A percentile compares a stretch with the other conserved stretches of the same genome.
These are phyloP conservation scores for Electrophaes corylata DNA, from an alignment of 2,888 invertebrate genomes.

Conservation along the genomic window DNA sequence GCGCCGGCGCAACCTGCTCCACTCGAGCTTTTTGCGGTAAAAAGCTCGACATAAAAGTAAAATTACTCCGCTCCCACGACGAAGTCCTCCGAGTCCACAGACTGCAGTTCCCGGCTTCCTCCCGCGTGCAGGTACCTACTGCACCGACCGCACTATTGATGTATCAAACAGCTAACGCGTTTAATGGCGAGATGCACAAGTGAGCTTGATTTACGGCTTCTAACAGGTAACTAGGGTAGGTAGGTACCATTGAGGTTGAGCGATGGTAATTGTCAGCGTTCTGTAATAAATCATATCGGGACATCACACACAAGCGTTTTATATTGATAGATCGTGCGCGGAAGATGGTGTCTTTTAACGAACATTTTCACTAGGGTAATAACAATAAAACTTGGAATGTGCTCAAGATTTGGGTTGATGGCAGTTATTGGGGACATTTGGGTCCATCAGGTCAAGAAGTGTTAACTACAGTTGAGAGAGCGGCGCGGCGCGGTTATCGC, in stretches of 20 bases:
- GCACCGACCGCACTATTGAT: background rate
- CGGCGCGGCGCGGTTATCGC: no score
- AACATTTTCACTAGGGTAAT: conserved; percentile 13
- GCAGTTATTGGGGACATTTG: conserved; percentile 14
- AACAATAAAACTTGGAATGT: conserved; percentile 7
- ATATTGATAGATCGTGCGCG: background rate
- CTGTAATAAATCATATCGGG: conserved; percentile 15
- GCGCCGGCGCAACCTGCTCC: conserved; percentile 59
- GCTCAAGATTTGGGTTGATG: conserved; percentile 11
- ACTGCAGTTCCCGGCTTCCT: conserved; percentile 4
- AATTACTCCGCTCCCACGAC: conserved; percentile 68
- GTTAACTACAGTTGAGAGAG: conserved; percentile 5
- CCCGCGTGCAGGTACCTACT: no score
- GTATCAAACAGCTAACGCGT: conserved; percentile 1
- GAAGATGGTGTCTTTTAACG: background rate
- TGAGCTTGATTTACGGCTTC: conserved; percentile 8
- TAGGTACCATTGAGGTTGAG: conserved; percentile 5
- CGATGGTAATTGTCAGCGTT: conserved; percentile 14
- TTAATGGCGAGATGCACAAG: background rate
- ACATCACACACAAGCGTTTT: background rate
- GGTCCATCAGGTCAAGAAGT: conserved; percentile 7
- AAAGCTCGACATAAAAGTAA: conserved; percentile 69
- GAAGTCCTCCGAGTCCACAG: conserved; percentile 25
- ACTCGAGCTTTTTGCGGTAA: conserved; percentile 69
- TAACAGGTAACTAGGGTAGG: background rate